Percentiles rank a stretch among this genome's conserved stretches.
phyloP scores from a whole-genome alignment of 2,888 invertebrate genomes.

The Pinctada fucata region DNA sequence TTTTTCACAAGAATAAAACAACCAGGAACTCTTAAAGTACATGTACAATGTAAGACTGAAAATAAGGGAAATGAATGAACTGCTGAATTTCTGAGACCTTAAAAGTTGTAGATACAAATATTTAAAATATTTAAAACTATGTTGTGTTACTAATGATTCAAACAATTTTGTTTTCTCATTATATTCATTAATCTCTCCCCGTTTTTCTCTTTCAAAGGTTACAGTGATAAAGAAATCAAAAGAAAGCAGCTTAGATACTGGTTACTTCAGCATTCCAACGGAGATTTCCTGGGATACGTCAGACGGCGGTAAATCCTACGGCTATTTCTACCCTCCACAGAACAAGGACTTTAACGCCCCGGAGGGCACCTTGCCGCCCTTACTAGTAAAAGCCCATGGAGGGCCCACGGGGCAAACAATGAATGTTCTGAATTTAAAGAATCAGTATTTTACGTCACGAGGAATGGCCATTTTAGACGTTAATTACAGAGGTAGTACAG shows the following conservation, averaged over 20 bases:
- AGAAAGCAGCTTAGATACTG: conserved; percentile 55
- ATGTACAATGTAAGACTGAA: no score
- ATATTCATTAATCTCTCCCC: no score
- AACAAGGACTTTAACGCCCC: conserved; percentile 73
- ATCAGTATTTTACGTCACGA: conserved; percentile 76
- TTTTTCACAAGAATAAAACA: no score
- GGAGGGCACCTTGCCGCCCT: conserved; percentile 70
- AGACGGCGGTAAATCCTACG: conserved; percentile 63
- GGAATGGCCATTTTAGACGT: conserved; percentile 78
- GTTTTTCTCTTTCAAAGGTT: conserved; percentile 45
- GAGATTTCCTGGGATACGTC: conserved; percentile 72
- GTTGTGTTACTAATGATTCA: no score
- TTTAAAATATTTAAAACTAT: no score
- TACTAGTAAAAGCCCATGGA: conserved; percentile 77
- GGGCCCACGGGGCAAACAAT: conserved; percentile 75
- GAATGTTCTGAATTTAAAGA: conserved; percentile 70
- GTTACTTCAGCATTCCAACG: conserved; percentile 74
- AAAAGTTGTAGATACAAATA: no score
- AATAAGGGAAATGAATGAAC: no score
- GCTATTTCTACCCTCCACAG: conserved; percentile 73
- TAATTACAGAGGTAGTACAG: conserved; percentile 78
- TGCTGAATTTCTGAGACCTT: no score
- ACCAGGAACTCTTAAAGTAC: no score
- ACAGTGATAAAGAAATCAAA: conserved; percentile 61
- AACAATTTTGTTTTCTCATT: no score